phyloP scores from a whole-genome alignment of 2,888 invertebrate species.

The Caenorhabditis panamensis region DNA sequence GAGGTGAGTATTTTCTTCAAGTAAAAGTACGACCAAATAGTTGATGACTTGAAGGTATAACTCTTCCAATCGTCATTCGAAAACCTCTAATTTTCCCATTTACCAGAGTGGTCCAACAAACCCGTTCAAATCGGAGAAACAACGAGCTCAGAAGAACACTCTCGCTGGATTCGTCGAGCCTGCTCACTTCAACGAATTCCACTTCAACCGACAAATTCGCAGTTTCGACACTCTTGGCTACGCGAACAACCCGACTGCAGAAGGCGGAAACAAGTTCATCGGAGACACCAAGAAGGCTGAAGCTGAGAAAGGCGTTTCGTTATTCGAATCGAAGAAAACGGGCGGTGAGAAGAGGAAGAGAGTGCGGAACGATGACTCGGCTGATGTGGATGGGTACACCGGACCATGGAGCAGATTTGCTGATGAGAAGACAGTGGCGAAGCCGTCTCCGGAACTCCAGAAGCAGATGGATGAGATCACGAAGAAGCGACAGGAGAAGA shows the following conservation, averaged over 20 bases:
- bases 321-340: slow-evolving; percentile 87
- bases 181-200: slow-evolving; percentile 94
- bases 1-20: too few species aligned
- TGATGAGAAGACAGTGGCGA: slow-evolving; percentile 91
- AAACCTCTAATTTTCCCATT: slow-evolving; percentile 3
- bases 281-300: slow-evolving; percentile 77
- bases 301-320: slow-evolving; percentile 84
- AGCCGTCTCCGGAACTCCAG: slow-evolving; percentile 94
- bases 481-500: slow-evolving; percentile 94
- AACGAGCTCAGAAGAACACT: slow-evolving; percentile 91
- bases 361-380: slow-evolving; percentile 90
- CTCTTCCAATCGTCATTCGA: slow-evolving; percentile 1
- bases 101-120: slow-evolving; percentile 90
- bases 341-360: slow-evolving; percentile 85
- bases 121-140: slow-evolving; percentile 93
- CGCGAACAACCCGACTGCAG: slow-evolving; percentile 94
- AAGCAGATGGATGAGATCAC: slow-evolving; percentile 93
- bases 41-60: too few species aligned
- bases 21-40: too few species aligned
- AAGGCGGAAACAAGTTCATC: slow-evolving; percentile 81
- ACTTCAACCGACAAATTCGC: slow-evolving; percentile 78
- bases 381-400: slow-evolving; percentile 94
- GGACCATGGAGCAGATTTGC: slow-evolving; percentile 94
- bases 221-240: slow-evolving; percentile 84
- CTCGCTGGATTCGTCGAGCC: slow-evolving; percentile 95